A percentile compares a stretch with the other conserved stretches of the same genome.
Conservation (phyloP, 2,888 invertebrate genomes). For the Leucoma salicis region DNA sequence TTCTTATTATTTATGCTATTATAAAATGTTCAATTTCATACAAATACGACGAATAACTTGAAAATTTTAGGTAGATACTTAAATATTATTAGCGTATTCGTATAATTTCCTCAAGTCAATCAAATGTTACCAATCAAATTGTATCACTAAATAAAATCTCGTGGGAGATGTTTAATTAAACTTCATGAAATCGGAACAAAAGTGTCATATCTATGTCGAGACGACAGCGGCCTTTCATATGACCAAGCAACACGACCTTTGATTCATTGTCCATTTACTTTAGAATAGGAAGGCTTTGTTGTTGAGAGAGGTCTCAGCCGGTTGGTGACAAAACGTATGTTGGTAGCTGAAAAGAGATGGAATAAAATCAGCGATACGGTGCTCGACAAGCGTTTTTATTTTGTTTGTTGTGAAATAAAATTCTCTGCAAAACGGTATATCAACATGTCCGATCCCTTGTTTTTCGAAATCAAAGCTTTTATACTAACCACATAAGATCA, state of each 20-base stretch:
- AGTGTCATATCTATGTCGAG: conserved; percentile 54
- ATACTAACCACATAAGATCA: too few relatives aligned
- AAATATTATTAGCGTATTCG: conserved; percentile 21
- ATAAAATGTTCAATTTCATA: background rate
- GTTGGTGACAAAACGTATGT: conserved; percentile 47
- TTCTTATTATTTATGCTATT: background rate
- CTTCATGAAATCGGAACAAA: conserved; percentile 58
- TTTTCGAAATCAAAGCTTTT: too few relatives aligned
- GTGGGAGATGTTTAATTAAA: conserved; percentile 61
- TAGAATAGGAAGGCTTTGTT: conserved; percentile 10
- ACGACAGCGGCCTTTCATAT: conserved; percentile 44
- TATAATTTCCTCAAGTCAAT: conserved; percentile 67
- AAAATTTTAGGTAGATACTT: conserved; percentile 15
- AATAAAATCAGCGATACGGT: conserved; percentile 69
- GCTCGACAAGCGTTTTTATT: conserved; percentile 67
- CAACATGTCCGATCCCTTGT: too few relatives aligned
- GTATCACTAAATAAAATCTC: conserved; percentile 42
- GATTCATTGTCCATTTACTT: conserved; percentile 23
- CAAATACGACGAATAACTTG: background rate
- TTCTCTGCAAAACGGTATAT: too few relatives aligned
- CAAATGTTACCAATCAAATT: conserved; percentile 45
- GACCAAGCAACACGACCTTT: conserved; percentile 40
- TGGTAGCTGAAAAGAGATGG: conserved; percentile 46
- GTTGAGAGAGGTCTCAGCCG: conserved; percentile 34
- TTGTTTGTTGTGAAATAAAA: too few relatives aligned